A percentile compares a stretch with the other conserved stretches of the same genome.
These are phyloP conservation scores for Pseudopipra pipra DNA, from an alignment of 2,113 vertebrate species.

Conservation along the genomic window DNA sequence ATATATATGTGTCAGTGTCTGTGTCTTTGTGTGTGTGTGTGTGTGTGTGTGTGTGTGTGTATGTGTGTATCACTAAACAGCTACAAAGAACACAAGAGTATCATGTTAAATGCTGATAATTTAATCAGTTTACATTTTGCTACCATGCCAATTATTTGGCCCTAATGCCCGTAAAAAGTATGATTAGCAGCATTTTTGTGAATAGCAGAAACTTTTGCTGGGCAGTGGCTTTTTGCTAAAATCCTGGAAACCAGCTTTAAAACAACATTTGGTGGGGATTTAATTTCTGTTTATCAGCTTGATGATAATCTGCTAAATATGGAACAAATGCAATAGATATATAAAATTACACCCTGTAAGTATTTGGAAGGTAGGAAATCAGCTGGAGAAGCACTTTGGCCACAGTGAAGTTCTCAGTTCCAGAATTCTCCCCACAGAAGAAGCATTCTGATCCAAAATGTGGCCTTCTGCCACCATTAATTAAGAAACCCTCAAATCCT, in stretches of 20 bases:
- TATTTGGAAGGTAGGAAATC: not conserved
- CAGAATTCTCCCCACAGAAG: not conserved
- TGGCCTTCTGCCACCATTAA: not conserved
- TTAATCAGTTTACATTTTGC: not conserved
- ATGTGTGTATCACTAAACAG: not conserved
- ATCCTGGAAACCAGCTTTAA: not conserved
- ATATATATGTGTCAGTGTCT: not conserved
- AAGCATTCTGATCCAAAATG: not conserved
- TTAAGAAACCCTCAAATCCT: not conserved
- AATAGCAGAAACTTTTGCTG: not conserved
- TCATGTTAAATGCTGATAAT: not conserved
- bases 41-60: not conserved
- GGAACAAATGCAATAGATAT: not conserved
- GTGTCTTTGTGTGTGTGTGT: not conserved
- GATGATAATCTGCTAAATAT: not conserved
- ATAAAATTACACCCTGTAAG: not conserved
- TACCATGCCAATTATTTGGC: not conserved
- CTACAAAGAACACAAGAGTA: not conserved
- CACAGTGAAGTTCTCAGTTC: not conserved
- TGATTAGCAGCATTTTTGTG: not conserved
- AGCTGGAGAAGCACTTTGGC: not conserved
- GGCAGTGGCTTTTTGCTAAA: not conserved
- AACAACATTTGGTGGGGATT: not conserved
- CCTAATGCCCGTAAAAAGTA: not conserved
- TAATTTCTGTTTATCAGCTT: not conserved